phyloP scores from a whole-genome alignment of 2,113 vertebrate genomes.

The Coptodon bakossiorum region DNA sequence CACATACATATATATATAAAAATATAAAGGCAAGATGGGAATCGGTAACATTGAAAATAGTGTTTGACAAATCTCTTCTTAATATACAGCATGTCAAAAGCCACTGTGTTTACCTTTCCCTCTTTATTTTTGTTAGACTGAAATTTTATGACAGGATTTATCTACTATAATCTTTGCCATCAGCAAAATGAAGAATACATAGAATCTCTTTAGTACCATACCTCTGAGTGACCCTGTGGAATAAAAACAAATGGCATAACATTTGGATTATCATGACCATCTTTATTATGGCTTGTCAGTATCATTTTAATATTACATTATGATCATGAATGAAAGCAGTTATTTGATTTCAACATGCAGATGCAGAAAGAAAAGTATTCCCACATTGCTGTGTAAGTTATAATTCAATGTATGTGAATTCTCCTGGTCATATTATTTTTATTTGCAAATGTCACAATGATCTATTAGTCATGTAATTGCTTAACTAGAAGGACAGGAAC shows the following conservation, averaged over 20 bases:
- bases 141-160: neutral
- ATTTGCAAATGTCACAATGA: neutral
- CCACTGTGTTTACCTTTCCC: neutral
- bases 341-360: neutral
- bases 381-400: neutral
- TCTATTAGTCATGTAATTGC: neutral
- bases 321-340: neutral
- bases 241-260: neutral
- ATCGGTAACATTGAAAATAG: neutral
- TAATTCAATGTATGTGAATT: neutral
- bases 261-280: neutral
- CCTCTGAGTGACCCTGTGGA: neutral
- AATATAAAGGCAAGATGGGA: neutral
- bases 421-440: neutral
- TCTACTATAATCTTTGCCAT: neutral
- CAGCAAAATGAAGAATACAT: neutral
- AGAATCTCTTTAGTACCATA: neutral
- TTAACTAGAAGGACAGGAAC: neutral
- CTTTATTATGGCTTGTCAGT: neutral
- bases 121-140: neutral
- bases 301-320: neutral
- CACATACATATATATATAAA: neutral
- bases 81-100: neutral
- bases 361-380: neutral
- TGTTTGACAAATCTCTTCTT: neutral